Percentiles rank a stretch among this genome's conserved stretches.
Evolutionary conservation across 2,888 invertebrate genomes (phyloP).

Genomic region (Lasioglossum lativentre): DNA sequence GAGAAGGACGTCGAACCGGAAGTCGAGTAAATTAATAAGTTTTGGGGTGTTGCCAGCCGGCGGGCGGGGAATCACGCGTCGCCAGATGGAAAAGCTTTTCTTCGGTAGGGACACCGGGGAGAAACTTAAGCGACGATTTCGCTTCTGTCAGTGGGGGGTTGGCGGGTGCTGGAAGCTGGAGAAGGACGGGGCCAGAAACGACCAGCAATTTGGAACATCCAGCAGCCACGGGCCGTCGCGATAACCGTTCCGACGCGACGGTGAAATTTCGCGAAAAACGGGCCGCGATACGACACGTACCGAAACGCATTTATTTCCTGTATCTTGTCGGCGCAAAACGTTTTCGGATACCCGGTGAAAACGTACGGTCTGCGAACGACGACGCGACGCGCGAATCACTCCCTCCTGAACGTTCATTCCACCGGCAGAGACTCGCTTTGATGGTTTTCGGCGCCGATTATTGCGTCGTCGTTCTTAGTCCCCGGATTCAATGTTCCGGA

Average conservation of each 20-base stretch:
- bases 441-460: background rate
- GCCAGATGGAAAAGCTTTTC: slow-evolving; percentile 53
- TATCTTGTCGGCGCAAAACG: slow-evolving; percentile 24
- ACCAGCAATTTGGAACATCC: slow-evolving; percentile 47
- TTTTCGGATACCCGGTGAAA: slow-evolving; percentile 7
- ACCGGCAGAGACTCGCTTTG: background rate
- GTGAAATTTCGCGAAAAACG: slow-evolving; percentile 43
- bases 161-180: background rate
- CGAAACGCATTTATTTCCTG: slow-evolving; percentile 39
- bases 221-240: slow-evolving; percentile 12
- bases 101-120: slow-evolving; percentile 7
- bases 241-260: slow-evolving; percentile 33
- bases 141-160: slow-evolving; percentile 19
- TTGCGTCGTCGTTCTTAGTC: background rate
- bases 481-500: background rate
- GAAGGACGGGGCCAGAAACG: slow-evolving; percentile 27
- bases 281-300: slow-evolving; percentile 38
- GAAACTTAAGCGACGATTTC: slow-evolving; percentile 54
- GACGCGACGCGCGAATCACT: background rate
- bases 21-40: slow-evolving; percentile 69
- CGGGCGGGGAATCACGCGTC: slow-evolving; percentile 38
- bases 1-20: slow-evolving; percentile 38
- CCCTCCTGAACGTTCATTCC: background rate
- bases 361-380: slow-evolving; percentile 5
- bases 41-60: slow-evolving; percentile 41